Conservation (phyloP, 2,113 vertebrate genomes). For the Dolichotis patagonum region DNA sequence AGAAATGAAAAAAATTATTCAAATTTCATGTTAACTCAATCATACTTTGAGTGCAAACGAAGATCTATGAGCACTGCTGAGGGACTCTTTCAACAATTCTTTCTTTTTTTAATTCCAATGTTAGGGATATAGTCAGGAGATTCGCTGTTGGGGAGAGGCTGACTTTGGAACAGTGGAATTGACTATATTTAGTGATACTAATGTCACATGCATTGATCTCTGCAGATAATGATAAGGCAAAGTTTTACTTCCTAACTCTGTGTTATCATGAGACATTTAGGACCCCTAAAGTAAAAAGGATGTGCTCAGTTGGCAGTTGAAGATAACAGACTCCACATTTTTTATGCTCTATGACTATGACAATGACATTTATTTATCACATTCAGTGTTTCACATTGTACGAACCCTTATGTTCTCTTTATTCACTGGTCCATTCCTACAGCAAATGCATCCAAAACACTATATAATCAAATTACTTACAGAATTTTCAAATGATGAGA, state of each 20-base stretch:
- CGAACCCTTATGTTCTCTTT: slow-evolving; percentile 87
- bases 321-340: neutral
- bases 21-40: neutral
- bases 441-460: slow-evolving; percentile 90
- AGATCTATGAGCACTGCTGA: neutral
- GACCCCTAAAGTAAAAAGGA: neutral
- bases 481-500: slow-evolving; percentile 84
- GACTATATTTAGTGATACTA: neutral
- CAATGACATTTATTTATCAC: slow-evolving; percentile 90
- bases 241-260: neutral
- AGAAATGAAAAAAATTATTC: neutral
- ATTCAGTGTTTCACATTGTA: slow-evolving; percentile 88
- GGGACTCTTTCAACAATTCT: neutral
- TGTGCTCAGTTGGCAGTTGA: neutral
- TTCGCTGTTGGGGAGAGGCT: neutral
- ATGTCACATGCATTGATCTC: neutral
- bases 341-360: slow-evolving; percentile 81
- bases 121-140: neutral
- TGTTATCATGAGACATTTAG: neutral
- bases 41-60: neutral
- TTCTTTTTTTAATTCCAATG: neutral
- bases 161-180: neutral
- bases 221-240: neutral
- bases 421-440: slow-evolving; percentile 92
- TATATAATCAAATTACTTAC: slow-evolving; percentile 92